Conservation (phyloP, 1,140 invertebrate species). For the Globodera rostochiensis region DNA sequence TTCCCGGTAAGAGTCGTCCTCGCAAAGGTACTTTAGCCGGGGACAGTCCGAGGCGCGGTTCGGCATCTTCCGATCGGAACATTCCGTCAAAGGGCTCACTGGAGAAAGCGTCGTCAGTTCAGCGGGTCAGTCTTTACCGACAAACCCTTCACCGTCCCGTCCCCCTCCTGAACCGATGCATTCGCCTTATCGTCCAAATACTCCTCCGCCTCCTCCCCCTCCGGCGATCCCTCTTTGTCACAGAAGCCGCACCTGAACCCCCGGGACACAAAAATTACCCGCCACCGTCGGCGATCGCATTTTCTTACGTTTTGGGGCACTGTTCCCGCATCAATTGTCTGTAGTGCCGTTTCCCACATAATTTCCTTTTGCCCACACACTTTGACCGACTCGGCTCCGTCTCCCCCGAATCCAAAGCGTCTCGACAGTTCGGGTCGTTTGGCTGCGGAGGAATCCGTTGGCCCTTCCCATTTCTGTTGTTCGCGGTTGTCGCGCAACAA, state of each 20-base stretch:
- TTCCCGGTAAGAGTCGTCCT: conserved; percentile 12
- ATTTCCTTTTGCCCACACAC: conserved; percentile 5
- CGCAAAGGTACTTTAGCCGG: conserved; percentile 7
- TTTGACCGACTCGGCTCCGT: conserved; percentile 14
- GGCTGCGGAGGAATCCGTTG: conserved; percentile 19
- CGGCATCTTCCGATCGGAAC: conserved; percentile 6
- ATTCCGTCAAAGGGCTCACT: not conserved
- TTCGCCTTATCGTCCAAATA: not conserved
- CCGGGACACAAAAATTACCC: not conserved
- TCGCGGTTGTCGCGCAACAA: not conserved
- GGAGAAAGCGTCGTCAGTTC: too few species aligned
- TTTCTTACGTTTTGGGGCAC: conserved; percentile 29
- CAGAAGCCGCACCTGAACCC: not conserved
- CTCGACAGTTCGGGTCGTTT: conserved; percentile 21
- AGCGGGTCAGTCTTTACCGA: not conserved
- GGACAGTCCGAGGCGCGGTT: conserved; percentile 21
- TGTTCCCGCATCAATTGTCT: conserved; percentile 30
- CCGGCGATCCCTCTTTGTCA: not conserved
- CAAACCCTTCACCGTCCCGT: not conserved
- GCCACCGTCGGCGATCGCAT: not conserved
- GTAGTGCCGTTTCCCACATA: conserved; percentile 18
- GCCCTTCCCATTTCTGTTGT: conserved; percentile 19
- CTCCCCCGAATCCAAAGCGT: conserved; percentile 22
- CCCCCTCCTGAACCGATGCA: not conserved
- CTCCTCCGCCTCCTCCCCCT: not conserved